Conservation (phyloP, 2,113 vertebrate genomes). For the Brienomyrus longianalis region DNA sequence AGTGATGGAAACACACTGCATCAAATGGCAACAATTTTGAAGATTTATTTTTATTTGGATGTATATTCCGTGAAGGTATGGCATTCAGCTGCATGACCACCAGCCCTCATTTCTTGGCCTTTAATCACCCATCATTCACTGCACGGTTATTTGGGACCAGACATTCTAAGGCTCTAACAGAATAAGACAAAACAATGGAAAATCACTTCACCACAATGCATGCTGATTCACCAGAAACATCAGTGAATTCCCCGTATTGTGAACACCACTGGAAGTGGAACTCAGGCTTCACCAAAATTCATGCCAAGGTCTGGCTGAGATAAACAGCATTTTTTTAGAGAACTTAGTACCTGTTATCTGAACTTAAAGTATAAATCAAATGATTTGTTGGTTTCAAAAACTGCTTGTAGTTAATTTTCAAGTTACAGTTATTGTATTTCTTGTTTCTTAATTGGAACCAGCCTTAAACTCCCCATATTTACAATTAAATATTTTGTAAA, state of each 20-base stretch:
- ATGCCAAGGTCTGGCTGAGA: background rate
- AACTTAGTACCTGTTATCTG: background rate
- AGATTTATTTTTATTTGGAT: background rate
- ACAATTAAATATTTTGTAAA: background rate
- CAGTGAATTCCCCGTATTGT: background rate
- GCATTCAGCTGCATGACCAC: background rate
- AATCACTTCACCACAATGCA: background rate
- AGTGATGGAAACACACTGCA: background rate
- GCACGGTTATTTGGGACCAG: background rate
- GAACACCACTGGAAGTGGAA: background rate
- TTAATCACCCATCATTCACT: background rate
- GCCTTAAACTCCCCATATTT: background rate
- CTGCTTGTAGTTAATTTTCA: background rate
- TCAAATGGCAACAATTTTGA: background rate
- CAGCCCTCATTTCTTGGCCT: background rate
- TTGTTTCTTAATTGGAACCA: background rate
- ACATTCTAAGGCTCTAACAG: background rate
- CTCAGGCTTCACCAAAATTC: background rate
- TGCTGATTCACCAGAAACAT: background rate
- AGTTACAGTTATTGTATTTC: background rate
- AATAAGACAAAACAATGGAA: background rate
- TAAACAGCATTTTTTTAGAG: slow-evolving; percentile 4
- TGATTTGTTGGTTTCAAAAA: background rate
- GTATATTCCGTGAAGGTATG: background rate
- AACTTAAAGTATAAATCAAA: background rate